Conservation (phyloP, 2,113 vertebrate genomes). For the Pipra filicauda region DNA sequence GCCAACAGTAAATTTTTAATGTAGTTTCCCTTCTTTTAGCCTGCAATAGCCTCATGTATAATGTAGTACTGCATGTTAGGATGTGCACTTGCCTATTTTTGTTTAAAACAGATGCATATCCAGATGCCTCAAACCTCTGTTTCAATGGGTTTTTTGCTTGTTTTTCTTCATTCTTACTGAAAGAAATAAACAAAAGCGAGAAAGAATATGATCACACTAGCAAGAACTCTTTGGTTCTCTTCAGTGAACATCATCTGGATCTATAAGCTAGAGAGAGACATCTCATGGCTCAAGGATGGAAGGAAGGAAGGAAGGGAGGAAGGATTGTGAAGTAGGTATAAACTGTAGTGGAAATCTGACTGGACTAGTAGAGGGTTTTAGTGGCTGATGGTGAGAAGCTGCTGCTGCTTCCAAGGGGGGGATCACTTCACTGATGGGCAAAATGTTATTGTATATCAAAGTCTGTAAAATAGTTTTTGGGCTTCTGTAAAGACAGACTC, state of each 20-base stretch:
- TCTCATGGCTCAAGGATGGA: not conserved
- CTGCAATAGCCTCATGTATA: slow-evolving; percentile 55
- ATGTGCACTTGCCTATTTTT: slow-evolving; percentile 53
- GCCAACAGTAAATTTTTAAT: slow-evolving; percentile 52
- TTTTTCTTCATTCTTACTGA: not conserved
- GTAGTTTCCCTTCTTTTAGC: slow-evolving; percentile 45
- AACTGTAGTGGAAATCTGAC: not conserved
- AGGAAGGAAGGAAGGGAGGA: no score
- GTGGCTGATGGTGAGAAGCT: not conserved
- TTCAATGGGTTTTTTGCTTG: not conserved
- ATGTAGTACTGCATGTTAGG: slow-evolving; percentile 52
- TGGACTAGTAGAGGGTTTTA: not conserved
- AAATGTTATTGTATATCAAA: not conserved
- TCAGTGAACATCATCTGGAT: not conserved
- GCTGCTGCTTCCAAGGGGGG: not conserved
- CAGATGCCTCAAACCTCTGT: slow-evolving; percentile 61
- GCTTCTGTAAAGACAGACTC: not conserved
- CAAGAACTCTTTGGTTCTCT: not conserved
- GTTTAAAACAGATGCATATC: slow-evolving; percentile 53
- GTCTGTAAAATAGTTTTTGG: not conserved
- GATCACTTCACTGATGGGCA: not conserved
- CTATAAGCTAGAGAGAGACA: not conserved
- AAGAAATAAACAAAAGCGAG: not conserved
- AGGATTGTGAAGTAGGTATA: not conserved
- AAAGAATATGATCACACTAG: not conserved